These are phyloP conservation scores for Papio anubis DNA, from an alignment of 2,113 vertebrate species.

Conservation along the genomic window DNA sequence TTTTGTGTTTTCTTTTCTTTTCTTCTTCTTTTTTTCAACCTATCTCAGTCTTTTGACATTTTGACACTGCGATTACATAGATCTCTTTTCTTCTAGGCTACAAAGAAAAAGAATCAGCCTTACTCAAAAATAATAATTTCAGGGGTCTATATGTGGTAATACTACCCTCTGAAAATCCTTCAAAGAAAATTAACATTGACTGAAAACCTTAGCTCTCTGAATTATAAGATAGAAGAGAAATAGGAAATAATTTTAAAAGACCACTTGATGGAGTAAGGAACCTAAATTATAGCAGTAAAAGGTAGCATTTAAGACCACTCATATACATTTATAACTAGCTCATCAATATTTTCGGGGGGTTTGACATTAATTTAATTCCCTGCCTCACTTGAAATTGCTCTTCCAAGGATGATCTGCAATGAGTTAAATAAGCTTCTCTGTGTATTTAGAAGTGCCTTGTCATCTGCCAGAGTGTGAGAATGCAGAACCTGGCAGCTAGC, in stretches of 20 bases:
- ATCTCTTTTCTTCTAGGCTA: slow-evolving; percentile 61
- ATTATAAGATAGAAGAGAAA: slow-evolving; percentile 23
- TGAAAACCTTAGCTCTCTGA: slow-evolving; percentile 49
- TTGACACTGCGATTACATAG: slow-evolving; percentile 72
- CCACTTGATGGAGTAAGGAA: not conserved
- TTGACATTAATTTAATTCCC: not conserved
- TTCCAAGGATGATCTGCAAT: not conserved
- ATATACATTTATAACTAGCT: not conserved
- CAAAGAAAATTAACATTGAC: slow-evolving; percentile 60
- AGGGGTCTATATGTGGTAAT: slow-evolving; percentile 54
- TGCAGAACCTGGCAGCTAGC: not conserved
- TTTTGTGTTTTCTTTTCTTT: slow-evolving; percentile 21
- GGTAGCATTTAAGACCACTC: not conserved
- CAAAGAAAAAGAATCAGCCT: slow-evolving; percentile 57
- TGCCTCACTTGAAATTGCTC: not conserved
- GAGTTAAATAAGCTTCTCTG: not conserved
- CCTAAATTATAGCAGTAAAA: slow-evolving; percentile 20
- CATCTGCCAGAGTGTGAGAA: not conserved
- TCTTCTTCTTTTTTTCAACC: slow-evolving; percentile 17
- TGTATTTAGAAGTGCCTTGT: not conserved
- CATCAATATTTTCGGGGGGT: not conserved
- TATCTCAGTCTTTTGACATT: slow-evolving; percentile 71
- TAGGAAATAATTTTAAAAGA: slow-evolving; percentile 15
- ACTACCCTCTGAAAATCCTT: slow-evolving; percentile 32
- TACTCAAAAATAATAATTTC: slow-evolving; percentile 74